Base-by-base conservation (phyloP, 2,888 invertebrate species). In the Aelia acuminata region DNA sequence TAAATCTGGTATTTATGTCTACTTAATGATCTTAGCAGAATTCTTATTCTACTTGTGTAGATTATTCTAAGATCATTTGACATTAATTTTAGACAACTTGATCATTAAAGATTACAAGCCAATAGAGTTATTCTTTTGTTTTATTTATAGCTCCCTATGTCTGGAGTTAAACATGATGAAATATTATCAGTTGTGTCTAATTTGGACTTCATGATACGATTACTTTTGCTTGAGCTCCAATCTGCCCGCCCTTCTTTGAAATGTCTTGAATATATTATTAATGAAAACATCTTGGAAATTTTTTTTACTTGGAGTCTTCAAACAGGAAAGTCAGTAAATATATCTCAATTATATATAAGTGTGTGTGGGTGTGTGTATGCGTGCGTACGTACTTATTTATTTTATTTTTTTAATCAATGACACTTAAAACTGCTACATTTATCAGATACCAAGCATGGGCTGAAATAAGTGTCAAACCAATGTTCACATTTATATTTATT, bases 131-230 rank as follows among this genome's bases (percentile, higher is more conserved):
- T 57, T 26, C n/a, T 57, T 75, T 84, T 89, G 39, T 89, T 35
- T 89, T 26, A 75, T 86, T 90, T 90, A 75, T 89, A 57, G 88
- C 86, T 87, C 35, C 49, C 85, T 11, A 85, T 57, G n/a, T 35
- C 85, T 31, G 85, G 53, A 53, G 53, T 89, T 85, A 90, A 94
- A 91, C 95, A 90, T 96, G 96, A 91, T 92, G 98, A 98, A 92
- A 96, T 98, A 1, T 94, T 97, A 75, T 96, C 96, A 43, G 98
- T 98, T 85, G 96, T 98, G 31, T 98, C 97, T 92, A 97, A 98
- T 91, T 93, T 98, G 91, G 98, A 98, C 92, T 98, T 98, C 92
- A 95, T 98, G 95, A 95, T 96, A 3, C 96, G 96, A 0, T 93
- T 98, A 35, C 93, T 98, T 87, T 93, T 97, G 31, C 94, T 97